phyloP scores from a whole-genome alignment of 2,113 vertebrate genomes.

The Podarcis raffonei region DNA sequence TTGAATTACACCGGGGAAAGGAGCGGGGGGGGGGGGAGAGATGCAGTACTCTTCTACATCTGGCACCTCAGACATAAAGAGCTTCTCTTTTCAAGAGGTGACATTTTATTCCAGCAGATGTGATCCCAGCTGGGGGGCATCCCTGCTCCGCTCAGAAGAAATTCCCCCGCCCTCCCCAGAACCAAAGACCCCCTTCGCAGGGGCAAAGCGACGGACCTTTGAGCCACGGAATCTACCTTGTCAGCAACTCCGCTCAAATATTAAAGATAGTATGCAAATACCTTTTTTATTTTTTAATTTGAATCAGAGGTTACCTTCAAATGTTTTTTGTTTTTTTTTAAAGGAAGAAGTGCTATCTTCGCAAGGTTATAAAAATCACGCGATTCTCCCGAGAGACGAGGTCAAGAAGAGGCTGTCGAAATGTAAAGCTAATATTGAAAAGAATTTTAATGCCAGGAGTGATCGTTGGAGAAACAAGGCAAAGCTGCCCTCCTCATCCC shows the following conservation, averaged over 20 bases:
- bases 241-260: background rate
- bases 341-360: background rate
- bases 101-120: background rate
- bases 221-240: slow-evolving; percentile 5
- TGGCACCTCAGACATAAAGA: background rate
- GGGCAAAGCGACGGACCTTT: background rate
- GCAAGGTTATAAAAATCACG: slow-evolving; percentile 1
- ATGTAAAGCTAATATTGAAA: background rate
- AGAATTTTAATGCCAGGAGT: background rate
- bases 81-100: background rate
- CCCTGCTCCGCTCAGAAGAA: background rate
- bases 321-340: background rate
- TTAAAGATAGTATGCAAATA: slow-evolving; percentile 48
- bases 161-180: background rate
- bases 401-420: background rate
- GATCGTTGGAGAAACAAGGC: background rate
- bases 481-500: background rate
- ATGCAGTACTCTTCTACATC: background rate
- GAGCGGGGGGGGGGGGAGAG: too few species aligned
- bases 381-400: slow-evolving; percentile 3
- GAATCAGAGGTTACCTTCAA: slow-evolving; percentile 21
- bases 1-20: background rate
- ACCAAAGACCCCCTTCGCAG: background rate
- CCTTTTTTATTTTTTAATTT: slow-evolving; percentile 19
- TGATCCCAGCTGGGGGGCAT: background rate